Percentiles rank a stretch among this genome's conserved stretches.
Conservation (phyloP, 37 sponge, comb jelly and placozoan genomes). For the Geodia barretti region DNA sequence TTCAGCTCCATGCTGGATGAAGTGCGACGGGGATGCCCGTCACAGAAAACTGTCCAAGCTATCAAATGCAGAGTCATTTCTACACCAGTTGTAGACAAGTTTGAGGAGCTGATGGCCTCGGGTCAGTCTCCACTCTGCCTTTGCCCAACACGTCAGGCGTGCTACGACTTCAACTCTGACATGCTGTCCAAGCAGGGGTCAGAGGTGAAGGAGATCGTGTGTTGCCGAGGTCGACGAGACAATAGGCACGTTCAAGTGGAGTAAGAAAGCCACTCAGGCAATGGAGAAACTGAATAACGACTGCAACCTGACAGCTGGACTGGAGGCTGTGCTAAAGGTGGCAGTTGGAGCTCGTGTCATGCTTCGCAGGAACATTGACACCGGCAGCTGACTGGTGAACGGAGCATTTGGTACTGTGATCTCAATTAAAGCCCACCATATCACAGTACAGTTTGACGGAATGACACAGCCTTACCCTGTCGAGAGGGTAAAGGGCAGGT, state of each 20-base stretch:
- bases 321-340: constrained; percentile 39
- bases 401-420: constrained; percentile 58
- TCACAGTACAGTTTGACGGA: constrained; percentile 65
- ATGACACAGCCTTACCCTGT: constrained; percentile 20
- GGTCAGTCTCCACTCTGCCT: constrained; percentile 55
- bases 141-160: constrained; percentile 32
- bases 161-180: constrained; percentile 33
- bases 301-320: constrained; percentile 63
- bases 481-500: constrained; percentile 32
- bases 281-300: constrained; percentile 64
- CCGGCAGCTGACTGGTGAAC: constrained; percentile 58
- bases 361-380: constrained; percentile 63
- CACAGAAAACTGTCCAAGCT: not conserved
- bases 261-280: constrained; percentile 25
- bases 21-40: not conserved
- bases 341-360: constrained; percentile 70
- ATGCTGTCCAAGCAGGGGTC: constrained; percentile 14
- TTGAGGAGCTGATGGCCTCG: constrained; percentile 13
- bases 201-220: constrained; percentile 8
- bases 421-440: not conserved
- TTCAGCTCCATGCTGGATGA: constrained; percentile 16
- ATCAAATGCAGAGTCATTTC: constrained; percentile 9
- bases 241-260: constrained; percentile 44
- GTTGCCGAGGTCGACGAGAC: constrained; percentile 62
- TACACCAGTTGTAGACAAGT: constrained; percentile 21